These are phyloP conservation scores for Bimastos eiseni DNA, from an alignment of 2,888 invertebrate genomes.

Conservation along the genomic window DNA sequence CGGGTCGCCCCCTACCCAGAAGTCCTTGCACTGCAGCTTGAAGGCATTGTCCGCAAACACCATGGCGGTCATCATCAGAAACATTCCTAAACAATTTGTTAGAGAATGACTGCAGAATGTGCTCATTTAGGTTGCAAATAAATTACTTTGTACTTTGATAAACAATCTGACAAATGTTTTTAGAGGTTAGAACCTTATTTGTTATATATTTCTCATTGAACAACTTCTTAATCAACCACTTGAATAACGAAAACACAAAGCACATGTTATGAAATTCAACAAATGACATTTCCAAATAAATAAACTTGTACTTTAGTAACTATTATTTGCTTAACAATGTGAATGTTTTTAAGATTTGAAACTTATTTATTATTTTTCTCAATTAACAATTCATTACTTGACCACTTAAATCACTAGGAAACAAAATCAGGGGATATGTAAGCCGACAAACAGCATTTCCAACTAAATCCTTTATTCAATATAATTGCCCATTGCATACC, in stretches of 20 bases:
- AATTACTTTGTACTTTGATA: background rate
- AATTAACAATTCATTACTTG: background rate
- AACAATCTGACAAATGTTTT: no score
- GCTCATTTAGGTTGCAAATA: background rate
- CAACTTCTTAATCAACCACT: no score
- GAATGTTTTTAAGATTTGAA: no score
- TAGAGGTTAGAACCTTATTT: no score
- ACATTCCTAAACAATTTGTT: slow-evolving; percentile 42
- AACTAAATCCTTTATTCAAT: background rate
- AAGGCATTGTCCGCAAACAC: slow-evolving; percentile 49
- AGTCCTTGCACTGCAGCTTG: slow-evolving; percentile 47
- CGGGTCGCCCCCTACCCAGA: slow-evolving; percentile 47
- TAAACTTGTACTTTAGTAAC: background rate
- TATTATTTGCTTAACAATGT: no score
- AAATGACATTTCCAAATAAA: background rate
- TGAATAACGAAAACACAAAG: no score
- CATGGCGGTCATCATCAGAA: slow-evolving; percentile 47
- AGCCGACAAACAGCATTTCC: background rate
- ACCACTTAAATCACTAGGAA: background rate
- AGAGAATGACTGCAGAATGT: background rate
- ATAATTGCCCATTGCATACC: slow-evolving; percentile 35
- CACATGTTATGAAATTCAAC: no score
- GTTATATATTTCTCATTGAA: no score
- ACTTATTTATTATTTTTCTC: background rate
- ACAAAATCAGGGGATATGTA: background rate